Conservation (phyloP, 1,140 invertebrate genomes). For the Penaeus vannamei region DNA sequence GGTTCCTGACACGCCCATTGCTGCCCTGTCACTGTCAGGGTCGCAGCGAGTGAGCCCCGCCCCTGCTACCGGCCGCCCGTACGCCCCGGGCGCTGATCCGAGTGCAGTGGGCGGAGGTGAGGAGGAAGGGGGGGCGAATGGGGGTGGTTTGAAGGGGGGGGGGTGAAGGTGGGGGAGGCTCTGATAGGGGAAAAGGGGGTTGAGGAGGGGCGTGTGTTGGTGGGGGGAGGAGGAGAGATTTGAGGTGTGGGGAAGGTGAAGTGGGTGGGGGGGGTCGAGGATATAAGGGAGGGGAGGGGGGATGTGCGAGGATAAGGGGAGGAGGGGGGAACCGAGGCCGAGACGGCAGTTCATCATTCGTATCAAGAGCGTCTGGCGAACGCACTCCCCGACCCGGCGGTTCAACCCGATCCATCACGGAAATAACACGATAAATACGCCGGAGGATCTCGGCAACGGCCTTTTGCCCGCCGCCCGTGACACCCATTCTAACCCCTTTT, state of each 20-base stretch:
- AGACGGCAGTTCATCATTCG: neutral
- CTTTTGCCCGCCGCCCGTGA: no score
- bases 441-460: no score
- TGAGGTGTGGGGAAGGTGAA: neutral
- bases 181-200: neutral
- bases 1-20: no score
- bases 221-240: neutral
- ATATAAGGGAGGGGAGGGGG: conserved; percentile 21
- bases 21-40: no score
- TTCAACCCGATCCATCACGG: no score
- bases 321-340: neutral
- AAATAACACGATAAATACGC: no score
- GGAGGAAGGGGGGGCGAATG: neutral
- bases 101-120: conserved; percentile 3
- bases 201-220: neutral
- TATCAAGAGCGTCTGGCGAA: no score
- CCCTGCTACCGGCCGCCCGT: no score
- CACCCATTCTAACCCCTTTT: no score
- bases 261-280: conserved; percentile 1
- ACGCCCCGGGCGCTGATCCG: no score
- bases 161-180: neutral
- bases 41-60: no score
- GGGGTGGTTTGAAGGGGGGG: neutral
- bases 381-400: no score
- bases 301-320: conserved; percentile 13